A percentile compares a stretch with the other conserved stretches of the same genome.
Conservation (phyloP, 2,113 vertebrate species). For the Girardinichthys multiradiatus region DNA sequence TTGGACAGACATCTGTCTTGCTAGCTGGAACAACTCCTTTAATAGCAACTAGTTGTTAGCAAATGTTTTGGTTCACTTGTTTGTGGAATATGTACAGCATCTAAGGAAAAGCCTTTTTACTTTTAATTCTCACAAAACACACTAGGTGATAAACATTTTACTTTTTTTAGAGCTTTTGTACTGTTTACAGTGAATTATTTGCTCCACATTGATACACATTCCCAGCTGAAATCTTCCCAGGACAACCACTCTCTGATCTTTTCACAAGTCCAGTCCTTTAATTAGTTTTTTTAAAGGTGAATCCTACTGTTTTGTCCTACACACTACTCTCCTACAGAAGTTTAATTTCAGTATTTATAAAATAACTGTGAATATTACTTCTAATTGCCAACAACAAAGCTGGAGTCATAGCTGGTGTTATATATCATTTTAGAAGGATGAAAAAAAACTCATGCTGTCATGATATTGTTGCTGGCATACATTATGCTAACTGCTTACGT, state of each 20-base stretch:
- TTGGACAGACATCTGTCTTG: background rate
- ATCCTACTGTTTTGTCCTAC: constrained; percentile 47
- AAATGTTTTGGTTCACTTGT: background rate
- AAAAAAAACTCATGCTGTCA: constrained; percentile 12
- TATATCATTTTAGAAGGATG: constrained; percentile 15
- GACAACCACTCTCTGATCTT: constrained; percentile 48
- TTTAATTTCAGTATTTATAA: constrained; percentile 19
- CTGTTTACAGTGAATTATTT: background rate
- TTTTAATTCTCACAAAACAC: constrained; percentile 29
- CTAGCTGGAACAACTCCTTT: constrained; percentile 10
- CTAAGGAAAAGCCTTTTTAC: background rate
- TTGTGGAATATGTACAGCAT: background rate
- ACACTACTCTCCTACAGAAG: constrained; percentile 37
- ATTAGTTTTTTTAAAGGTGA: constrained; percentile 57
- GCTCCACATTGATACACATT: constrained; percentile 44
- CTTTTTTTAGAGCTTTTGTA: background rate
- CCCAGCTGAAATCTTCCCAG: constrained; percentile 57
- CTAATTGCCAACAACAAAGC: constrained; percentile 28
- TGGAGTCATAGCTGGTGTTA: constrained; percentile 11
- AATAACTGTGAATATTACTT: constrained; percentile 10
- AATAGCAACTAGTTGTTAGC: background rate
- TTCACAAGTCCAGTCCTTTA: constrained; percentile 54
- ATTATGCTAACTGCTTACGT: background rate
- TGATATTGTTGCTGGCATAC: background rate
- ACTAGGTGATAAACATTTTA: background rate